A percentile compares a stretch with the other conserved stretches of the same genome.
phyloP scores from a whole-genome alignment of 2,113 vertebrate species.

The Vidua chalybeata region DNA sequence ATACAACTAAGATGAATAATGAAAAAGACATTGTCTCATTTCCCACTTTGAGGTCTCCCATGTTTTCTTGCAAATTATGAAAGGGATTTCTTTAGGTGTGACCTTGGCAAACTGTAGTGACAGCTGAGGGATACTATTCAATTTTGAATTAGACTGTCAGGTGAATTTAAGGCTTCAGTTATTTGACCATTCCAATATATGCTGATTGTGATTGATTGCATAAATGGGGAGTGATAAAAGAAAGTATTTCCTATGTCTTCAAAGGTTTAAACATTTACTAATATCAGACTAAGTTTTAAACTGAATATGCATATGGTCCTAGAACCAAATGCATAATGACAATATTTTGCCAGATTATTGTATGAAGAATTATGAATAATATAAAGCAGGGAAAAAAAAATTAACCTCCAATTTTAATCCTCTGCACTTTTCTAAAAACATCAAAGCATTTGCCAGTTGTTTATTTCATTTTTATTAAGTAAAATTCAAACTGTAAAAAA shows the following conservation, averaged over 20 bases:
- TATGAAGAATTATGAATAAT: background rate
- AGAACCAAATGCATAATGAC: background rate
- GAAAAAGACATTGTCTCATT: background rate
- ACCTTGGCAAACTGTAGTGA: background rate
- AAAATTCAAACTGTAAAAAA: background rate
- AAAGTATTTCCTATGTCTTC: background rate
- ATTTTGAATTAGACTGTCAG: background rate
- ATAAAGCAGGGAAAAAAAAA: background rate
- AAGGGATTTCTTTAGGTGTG: background rate
- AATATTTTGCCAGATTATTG: background rate
- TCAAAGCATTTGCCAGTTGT: background rate
- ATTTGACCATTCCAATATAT: background rate
- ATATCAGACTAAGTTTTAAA: background rate
- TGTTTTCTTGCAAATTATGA: background rate
- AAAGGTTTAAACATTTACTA: constrained; percentile 3
- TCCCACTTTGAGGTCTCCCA: background rate
- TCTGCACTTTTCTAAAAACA: background rate
- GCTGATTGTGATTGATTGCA: background rate
- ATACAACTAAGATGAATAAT: background rate
- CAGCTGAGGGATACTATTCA: background rate
- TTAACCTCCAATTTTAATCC: background rate
- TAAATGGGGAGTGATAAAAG: background rate
- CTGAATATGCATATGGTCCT: background rate
- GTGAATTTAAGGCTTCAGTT: background rate
- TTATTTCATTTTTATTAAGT: background rate